Evolutionary conservation across 2,888 invertebrate genomes (phyloP).

Genomic region (Tetheella fluctuosa): DNA sequence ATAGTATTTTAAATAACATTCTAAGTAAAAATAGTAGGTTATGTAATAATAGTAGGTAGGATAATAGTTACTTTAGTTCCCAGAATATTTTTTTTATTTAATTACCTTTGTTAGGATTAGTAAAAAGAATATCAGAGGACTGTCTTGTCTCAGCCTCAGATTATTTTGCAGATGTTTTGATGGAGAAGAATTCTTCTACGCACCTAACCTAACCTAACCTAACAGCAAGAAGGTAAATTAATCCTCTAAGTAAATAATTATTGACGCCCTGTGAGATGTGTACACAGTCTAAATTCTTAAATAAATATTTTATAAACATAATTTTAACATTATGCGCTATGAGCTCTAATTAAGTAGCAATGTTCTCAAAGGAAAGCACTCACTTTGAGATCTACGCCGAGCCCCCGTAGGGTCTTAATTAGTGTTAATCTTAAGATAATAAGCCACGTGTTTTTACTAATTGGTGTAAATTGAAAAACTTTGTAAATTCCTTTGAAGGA

Average conservation of each 20-base stretch:
- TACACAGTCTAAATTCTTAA: conserved; percentile 36
- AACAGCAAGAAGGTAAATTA: neutral
- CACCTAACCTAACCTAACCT: no score
- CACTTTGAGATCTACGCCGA: conserved; percentile 64
- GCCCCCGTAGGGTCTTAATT: conserved; percentile 70
- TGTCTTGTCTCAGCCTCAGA: no score
- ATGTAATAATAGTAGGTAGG: no score
- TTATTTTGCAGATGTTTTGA: neutral
- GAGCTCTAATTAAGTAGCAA: conserved; percentile 67
- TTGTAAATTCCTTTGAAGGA: conserved; percentile 34
- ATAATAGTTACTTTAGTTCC: no score
- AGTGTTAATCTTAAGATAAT: conserved; percentile 79
- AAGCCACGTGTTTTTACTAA: conserved; percentile 74
- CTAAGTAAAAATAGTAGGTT: no score
- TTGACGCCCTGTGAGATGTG: neutral
- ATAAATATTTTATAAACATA: conserved; percentile 41
- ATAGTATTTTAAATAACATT: no score
- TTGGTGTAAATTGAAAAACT: conserved; percentile 67
- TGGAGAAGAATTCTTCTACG: no score
- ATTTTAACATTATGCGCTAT: conserved; percentile 32
- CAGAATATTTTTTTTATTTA: no score
- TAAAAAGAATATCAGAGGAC: no score
- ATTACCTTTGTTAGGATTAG: no score
- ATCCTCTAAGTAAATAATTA: neutral
- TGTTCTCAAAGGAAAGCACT: conserved; percentile 69